Evolutionary conservation across 2,113 vertebrate species (phyloP), one percentile per base, ranked within the genome.

Genomic region (Pelobates fuscus): DNA sequence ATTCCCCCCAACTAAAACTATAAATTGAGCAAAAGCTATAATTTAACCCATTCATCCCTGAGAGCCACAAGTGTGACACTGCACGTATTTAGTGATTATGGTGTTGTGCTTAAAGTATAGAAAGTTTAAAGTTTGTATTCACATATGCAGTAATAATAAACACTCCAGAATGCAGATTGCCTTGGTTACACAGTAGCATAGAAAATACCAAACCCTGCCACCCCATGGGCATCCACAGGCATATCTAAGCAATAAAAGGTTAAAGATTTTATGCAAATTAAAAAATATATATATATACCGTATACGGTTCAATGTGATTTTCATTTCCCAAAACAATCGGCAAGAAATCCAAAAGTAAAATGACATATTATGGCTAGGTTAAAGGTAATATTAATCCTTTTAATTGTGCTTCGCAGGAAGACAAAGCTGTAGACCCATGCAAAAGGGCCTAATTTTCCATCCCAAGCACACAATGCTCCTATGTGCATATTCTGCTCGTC

Each of bases 311-410:
- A 32, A 14, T 46, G 29, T n/a, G 17, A 46, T n/a, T 59, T 59
- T 17, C 25, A 43, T 67, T 37, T 44, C 10, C 29, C 54, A 54
- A 26, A 67, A 66, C 17, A 69, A 5, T 29, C 70, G 72, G 79
- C 27, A 64, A 61, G 83, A 82, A 55, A 80, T 72, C 72, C 71
- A 67, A 79, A 59, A 75, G 12, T 59, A 62, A 66, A 2, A 20
- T 64, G 25, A 44, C 17, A 41, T 71, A 77, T 49, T 71, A 81
- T 58, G 73, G 80, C 78, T 84, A 77, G 78, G 78, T 74, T 59
- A 71, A 0, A 76, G 62, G 64, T 72, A 61, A 71, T 0, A 20
- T 69, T 0, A 3, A 79, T 0, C 1, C 6, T 71, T 67, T 68
- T 1, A 46, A 49, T 62, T 44, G 32, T 0, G n/a, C 24, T 32